Conservation (phyloP, 1,140 invertebrate species). For the Saxidomus purpurata region DNA sequence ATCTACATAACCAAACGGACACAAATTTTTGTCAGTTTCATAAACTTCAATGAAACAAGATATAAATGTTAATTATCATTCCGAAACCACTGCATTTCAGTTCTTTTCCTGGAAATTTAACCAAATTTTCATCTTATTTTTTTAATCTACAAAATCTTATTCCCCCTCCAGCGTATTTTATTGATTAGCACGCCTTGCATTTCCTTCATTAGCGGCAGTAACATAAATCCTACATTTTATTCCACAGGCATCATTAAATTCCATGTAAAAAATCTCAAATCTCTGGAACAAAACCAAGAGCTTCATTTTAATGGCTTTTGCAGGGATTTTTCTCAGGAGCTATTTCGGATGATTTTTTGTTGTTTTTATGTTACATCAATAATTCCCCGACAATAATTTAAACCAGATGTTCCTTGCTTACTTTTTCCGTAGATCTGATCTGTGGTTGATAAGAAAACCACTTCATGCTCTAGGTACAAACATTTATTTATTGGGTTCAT, state of each 20-base stretch:
- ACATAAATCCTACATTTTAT: neutral
- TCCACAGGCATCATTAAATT: neutral
- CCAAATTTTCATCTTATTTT: neutral
- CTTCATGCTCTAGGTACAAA: neutral
- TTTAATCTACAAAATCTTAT: neutral
- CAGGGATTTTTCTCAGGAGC: neutral
- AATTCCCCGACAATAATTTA: neutral
- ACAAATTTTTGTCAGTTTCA: neutral
- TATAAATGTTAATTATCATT: neutral
- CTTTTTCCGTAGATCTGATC: neutral
- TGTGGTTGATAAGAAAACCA: neutral
- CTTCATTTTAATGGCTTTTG: neutral
- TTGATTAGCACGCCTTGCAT: neutral
- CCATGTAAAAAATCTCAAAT: neutral
- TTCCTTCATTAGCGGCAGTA: neutral
- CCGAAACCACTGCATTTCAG: neutral
- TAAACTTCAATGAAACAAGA: neutral
- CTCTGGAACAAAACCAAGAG: neutral
- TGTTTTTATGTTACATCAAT: constrained; percentile 6
- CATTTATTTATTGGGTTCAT: neutral
- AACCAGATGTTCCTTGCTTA: constrained; percentile 6
- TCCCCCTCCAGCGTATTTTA: neutral
- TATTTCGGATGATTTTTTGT: neutral
- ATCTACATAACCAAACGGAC: neutral
- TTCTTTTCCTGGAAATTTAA: neutral